Conservation (phyloP, 2,113 vertebrate genomes). For the Riparia riparia region DNA sequence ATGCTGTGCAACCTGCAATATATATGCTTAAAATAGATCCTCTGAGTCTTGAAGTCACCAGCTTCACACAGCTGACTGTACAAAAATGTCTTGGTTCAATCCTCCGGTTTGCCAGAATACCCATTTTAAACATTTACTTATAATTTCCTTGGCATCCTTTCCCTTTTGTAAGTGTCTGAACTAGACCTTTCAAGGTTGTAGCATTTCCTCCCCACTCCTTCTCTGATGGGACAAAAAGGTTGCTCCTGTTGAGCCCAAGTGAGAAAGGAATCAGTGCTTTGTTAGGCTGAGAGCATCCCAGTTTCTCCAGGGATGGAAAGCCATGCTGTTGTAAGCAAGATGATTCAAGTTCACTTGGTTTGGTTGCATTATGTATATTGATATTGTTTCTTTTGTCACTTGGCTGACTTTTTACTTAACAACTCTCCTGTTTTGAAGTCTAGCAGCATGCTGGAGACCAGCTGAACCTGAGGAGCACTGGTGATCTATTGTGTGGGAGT, state of each 20-base stretch:
- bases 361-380: not conserved
- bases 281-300: not conserved
- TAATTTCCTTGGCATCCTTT: not conserved
- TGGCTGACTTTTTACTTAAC: constrained; percentile 14
- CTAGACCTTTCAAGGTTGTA: not conserved
- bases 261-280: constrained; percentile 6
- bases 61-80: not conserved
- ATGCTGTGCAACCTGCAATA: not conserved
- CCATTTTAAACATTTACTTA: not conserved
- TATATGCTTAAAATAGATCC: constrained; percentile 20
- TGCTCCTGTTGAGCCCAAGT: not conserved
- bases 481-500: not conserved
- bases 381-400: constrained; percentile 8
- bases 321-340: not conserved
- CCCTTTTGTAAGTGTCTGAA: not conserved
- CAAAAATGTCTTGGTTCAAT: not conserved
- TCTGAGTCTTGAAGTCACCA: not conserved
- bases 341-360: not conserved
- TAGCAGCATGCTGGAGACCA: not conserved
- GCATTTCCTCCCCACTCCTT: not conserved
- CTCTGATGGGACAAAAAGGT: not conserved
- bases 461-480: not conserved
- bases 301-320: not conserved
- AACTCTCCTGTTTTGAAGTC: not conserved
- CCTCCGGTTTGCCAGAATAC: not conserved